Conservation (phyloP, 2,797 vertebrate genomes). For the Cossypha polioptera region DNA sequence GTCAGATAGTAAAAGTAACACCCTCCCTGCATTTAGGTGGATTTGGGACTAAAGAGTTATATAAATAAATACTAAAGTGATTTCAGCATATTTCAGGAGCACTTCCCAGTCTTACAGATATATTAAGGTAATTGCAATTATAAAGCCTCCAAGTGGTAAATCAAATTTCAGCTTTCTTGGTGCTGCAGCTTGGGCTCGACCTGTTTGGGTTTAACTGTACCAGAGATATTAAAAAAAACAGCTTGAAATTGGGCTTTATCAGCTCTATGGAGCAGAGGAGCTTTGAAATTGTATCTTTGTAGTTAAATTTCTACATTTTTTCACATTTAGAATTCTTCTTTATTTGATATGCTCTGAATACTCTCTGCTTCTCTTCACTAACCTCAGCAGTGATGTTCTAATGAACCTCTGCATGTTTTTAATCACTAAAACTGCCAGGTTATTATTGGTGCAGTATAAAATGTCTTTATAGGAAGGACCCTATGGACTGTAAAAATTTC, state of each 20-base stretch:
- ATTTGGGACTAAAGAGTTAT: neutral
- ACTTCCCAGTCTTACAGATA: neutral
- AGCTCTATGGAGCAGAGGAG: neutral
- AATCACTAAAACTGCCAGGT: neutral
- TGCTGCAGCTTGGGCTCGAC: neutral
- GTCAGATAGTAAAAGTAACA: neutral
- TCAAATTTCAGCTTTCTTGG: neutral
- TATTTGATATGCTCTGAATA: neutral
- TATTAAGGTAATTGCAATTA: neutral
- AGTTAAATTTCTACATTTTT: neutral
- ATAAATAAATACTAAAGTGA: neutral
- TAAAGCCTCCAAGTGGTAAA: neutral
- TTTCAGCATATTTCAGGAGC: neutral
- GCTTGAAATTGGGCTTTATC: neutral
- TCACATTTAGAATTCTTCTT: neutral
- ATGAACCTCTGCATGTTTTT: neutral
- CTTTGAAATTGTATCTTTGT: neutral
- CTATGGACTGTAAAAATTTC: neutral
- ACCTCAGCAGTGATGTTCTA: neutral
- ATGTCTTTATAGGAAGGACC: fast-evolving
- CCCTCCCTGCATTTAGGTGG: neutral
- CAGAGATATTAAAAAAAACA: neutral
- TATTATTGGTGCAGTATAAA: neutral
- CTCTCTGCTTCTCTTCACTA: neutral
- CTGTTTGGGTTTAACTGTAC: neutral